Base-by-base conservation (phyloP, 2,888 invertebrate species). In the Caenorhabditis sp. region DNA sequence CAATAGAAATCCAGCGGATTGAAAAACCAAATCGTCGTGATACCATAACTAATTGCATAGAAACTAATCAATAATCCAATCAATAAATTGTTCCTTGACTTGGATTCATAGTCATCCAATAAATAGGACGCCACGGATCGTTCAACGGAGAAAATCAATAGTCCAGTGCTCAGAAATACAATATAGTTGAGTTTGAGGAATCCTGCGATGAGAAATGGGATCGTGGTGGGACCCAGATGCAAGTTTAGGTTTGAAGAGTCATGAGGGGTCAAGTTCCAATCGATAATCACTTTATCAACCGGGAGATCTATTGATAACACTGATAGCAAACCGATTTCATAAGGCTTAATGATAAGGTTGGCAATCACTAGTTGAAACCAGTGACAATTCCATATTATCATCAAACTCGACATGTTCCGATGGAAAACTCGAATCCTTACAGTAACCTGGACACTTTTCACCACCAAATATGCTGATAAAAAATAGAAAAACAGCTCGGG, bases 171-270 rank as follows among this genome's bases (percentile, higher is more conserved):
- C 22, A 77, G 35, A 2, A 61, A 62, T 3, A 53, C 18, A 2
- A 62, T 32, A 18, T 62, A 68, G 37, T 77, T 68, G 18, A 68
- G 26, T 47, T 62, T 56, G 6, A 77, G n/a, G 20, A 77, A 68
- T n/a, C 68, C 77, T 9, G 61, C 58, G 9, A 77, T 24, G 40
- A 77, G 68, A 24, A 77, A 68, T 1, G 22, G 15, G 11, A 22
- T 55, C 28, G n/a, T 26, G 11, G 5, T 24, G 20, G 4, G 11
- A 20, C 11, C n/a, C 62, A 62, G 26, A 20, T 71, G 40, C 2
- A 2, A 6, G 13, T 2, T 18, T n/a, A n/a, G n/a, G n/a, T n/a
- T n/a, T n/a, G n/a, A n/a, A n/a, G n/a, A n/a, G 5, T 71, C 40
- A 9, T 44, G n/a, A 13, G 55, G 4, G 9, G 32, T 9, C 32